A percentile compares a stretch with the other conserved stretches of the same genome.
These are phyloP conservation scores for Amblyteles armatorius DNA, from an alignment of 2,888 invertebrate species.

Conservation along the genomic window DNA sequence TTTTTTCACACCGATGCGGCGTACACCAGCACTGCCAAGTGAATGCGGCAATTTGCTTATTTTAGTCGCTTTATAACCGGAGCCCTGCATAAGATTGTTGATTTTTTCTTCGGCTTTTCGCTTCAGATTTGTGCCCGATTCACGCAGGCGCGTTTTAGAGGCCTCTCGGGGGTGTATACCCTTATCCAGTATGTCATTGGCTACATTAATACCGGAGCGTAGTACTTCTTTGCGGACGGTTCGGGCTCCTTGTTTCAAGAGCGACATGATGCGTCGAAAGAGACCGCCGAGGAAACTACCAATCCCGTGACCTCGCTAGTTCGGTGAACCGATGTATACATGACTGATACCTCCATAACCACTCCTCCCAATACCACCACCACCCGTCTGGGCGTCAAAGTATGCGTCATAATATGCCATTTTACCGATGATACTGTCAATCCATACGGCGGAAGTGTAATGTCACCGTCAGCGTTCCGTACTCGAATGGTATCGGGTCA, in stretches of 20 bases:
- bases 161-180: neutral
- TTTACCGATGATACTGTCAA: neutral
- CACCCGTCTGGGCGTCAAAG: neutral
- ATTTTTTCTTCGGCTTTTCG: neutral
- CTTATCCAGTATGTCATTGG: neutral
- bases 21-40: neutral
- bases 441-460: neutral
- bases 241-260: too few relatives aligned
- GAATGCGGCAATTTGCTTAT: neutral
- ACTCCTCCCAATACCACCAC: neutral
- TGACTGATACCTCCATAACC: neutral
- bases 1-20: neutral
- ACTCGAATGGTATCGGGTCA: too few relatives aligned
- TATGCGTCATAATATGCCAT: neutral
- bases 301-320: neutral
- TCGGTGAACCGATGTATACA: too few relatives aligned
- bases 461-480: slow-evolving; percentile 12
- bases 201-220: neutral
- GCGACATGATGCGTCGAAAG: neutral
- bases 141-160: slow-evolving; percentile 1
- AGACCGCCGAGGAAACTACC: neutral
- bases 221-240: too few relatives aligned
- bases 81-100: neutral
- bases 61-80: neutral
- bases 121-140: neutral